phyloP scores from a whole-genome alignment of 2,797 vertebrate genomes.

The Amazona finschi region DNA sequence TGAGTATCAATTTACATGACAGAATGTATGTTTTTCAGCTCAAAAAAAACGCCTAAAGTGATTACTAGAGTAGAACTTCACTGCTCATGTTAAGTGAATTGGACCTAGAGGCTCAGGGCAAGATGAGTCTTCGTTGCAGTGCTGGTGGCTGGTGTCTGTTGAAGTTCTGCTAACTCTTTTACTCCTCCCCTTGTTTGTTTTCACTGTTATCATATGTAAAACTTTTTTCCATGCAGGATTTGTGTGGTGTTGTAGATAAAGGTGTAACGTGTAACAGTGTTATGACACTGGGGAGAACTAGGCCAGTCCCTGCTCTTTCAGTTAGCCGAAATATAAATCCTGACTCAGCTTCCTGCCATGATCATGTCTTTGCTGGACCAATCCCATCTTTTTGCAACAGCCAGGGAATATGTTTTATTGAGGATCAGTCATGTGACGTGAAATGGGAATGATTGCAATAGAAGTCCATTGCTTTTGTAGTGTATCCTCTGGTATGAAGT shows the following conservation, averaged over 20 bases:
- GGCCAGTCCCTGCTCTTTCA: not conserved
- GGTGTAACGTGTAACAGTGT: not conserved
- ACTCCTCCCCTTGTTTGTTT: not conserved
- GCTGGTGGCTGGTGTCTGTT: not conserved
- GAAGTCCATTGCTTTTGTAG: not conserved
- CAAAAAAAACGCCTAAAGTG: not conserved
- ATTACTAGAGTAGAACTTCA: not conserved
- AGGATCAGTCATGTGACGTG: accelerated
- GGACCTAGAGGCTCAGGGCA: not conserved
- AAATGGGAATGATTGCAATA: not conserved
- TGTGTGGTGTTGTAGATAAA: not conserved
- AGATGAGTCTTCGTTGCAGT: not conserved
- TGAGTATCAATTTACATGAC: not conserved
- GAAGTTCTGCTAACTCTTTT: not conserved
- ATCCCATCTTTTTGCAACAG: not conserved
- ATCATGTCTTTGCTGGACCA: not conserved
- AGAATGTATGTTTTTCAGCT: not conserved
- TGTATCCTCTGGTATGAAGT: not conserved
- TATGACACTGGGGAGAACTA: not conserved
- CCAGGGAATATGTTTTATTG: not conserved
- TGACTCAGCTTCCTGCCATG: not conserved
- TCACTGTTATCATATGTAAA: not conserved
- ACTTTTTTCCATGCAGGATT: not conserved
- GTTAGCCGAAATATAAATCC: not conserved
- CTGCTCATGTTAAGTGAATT: not conserved